A percentile compares a stretch with the other conserved stretches of the same genome.
These are phyloP conservation scores for Odontocolon sp. DNA, from an alignment of 2,888 invertebrate genomes.

Conservation along the genomic window DNA sequence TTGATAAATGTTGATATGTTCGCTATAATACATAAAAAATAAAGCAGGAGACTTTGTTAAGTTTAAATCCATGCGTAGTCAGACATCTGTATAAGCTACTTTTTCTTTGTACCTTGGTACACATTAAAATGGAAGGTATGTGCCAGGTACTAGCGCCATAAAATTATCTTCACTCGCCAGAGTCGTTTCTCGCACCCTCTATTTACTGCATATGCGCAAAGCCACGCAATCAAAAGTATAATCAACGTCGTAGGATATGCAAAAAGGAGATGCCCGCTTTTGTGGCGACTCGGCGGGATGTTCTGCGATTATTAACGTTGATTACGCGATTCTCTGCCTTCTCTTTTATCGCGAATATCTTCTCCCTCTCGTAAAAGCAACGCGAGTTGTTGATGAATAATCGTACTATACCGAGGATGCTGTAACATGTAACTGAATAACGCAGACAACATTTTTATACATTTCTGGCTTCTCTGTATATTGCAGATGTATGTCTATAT, in stretches of 20 bases:
- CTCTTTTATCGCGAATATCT: slow-evolving; percentile 1
- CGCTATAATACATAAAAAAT: neutral
- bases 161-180: slow-evolving; percentile 50
- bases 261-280: slow-evolving; percentile 28
- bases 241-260: slow-evolving; percentile 49
- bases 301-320: slow-evolving; percentile 51
- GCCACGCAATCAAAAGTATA: slow-evolving; percentile 48
- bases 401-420: neutral
- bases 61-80: slow-evolving; percentile 29
- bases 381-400: neutral
- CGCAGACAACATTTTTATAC: neutral
- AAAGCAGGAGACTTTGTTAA: neutral
- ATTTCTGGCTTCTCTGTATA: neutral
- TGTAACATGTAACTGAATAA: slow-evolving; percentile 1
- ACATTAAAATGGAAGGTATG: neutral
- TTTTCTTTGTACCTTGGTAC: slow-evolving; percentile 4
- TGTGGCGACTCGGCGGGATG: neutral
- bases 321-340: slow-evolving; percentile 55
- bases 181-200: neutral
- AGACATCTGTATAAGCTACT: neutral
- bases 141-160: slow-evolving; percentile 12
- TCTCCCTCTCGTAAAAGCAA: slow-evolving; percentile 1
- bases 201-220: neutral
- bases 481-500: no score
- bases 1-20: no score